phyloP scores from a whole-genome alignment of 2,797 vertebrate genomes.

The Natrix natrix region DNA sequence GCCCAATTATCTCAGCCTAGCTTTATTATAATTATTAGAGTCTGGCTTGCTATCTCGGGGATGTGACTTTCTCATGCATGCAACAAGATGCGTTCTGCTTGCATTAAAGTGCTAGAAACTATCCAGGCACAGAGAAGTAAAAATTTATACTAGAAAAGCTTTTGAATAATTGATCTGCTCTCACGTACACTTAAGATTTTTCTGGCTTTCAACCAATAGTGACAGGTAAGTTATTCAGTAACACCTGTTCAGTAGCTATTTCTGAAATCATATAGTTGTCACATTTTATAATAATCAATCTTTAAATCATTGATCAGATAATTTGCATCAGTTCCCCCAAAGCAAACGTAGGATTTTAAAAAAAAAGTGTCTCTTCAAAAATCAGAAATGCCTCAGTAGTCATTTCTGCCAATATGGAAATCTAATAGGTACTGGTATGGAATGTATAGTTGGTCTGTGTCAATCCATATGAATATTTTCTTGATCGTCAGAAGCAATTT shows the following conservation, averaged over 20 bases:
- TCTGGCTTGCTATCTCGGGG: not conserved
- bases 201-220: constrained; percentile 28
- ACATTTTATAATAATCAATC: constrained; percentile 12
- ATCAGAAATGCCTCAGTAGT: not conserved
- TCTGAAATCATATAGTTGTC: constrained; percentile 32
- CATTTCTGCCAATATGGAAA: not conserved
- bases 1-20: not conserved
- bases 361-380: not conserved
- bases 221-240: constrained; percentile 39
- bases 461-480: constrained; percentile 15
- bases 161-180: constrained; percentile 40
- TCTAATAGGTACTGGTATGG: not conserved
- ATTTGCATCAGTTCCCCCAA: not conserved
- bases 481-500: not conserved
- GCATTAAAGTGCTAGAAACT: constrained; percentile 10
- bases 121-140: constrained; percentile 38
- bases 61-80: not conserved
- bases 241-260: constrained; percentile 50
- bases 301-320: constrained; percentile 7
- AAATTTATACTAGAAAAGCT: constrained; percentile 35
- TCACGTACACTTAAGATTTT: constrained; percentile 42
- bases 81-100: not conserved
- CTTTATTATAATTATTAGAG: not conserved
- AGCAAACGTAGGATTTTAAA: not conserved
- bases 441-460: constrained; percentile 31